These are phyloP conservation scores for Fundulus diaphanus DNA, from an alignment of 2,797 vertebrate genomes.

Conservation along the genomic window DNA sequence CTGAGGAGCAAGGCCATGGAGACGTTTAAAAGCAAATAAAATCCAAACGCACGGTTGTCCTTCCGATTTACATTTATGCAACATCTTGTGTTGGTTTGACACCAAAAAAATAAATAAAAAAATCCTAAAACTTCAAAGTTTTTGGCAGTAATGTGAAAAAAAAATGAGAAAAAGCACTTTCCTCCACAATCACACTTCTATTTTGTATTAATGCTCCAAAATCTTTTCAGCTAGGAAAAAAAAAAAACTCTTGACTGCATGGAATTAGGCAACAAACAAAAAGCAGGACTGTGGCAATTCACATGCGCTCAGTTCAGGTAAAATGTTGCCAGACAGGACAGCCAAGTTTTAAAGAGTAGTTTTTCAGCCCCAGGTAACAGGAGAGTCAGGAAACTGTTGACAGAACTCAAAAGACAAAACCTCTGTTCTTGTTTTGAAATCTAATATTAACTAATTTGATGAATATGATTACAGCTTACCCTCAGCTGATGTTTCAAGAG, in stretches of 20 bases:
- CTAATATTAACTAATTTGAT: background rate
- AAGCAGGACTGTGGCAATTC: background rate
- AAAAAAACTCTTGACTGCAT: too few relatives aligned
- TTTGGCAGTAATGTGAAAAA: background rate
- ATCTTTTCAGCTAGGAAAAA: background rate
- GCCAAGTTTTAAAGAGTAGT: background rate
- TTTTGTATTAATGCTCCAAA: background rate
- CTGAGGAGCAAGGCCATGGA: too few relatives aligned
- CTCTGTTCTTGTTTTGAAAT: background rate
- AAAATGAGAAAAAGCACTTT: background rate
- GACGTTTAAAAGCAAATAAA: too few relatives aligned
- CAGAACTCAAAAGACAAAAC: background rate
- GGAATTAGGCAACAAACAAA: background rate
- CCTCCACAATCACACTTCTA: background rate
- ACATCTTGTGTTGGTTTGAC: background rate
- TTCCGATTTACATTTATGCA: background rate
- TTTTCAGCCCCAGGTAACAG: background rate
- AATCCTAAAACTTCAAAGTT: background rate
- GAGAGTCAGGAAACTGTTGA: background rate
- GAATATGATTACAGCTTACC: background rate
- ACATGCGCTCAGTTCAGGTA: background rate
- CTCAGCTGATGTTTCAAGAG: background rate
- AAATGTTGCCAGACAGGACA: background rate
- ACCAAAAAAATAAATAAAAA: too few relatives aligned
- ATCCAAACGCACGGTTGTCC: background rate